Evolutionary conservation across 2,888 invertebrate species (phyloP).

Genomic region (Globia sparganii): DNA sequence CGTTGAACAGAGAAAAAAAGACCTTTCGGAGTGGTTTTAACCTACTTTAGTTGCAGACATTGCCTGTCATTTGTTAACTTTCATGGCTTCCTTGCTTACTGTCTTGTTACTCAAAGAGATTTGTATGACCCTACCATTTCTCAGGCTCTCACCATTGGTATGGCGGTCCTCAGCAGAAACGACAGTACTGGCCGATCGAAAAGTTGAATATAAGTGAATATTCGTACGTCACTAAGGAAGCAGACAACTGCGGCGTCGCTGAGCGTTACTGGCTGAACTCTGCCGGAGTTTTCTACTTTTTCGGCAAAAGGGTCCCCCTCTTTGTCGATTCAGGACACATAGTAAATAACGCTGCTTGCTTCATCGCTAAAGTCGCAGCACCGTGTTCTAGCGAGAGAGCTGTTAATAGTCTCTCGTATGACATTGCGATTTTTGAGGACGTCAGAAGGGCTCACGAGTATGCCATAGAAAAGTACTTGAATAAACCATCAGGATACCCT

Average conservation of each 20-base stretch:
- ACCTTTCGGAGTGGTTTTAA: neutral
- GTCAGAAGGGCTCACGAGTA: constrained; percentile 91
- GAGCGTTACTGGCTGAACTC: constrained; percentile 93
- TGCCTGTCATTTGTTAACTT: neutral
- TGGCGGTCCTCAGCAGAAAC: constrained; percentile 91
- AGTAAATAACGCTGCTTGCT: constrained; percentile 85
- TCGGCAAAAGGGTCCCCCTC: constrained; percentile 91
- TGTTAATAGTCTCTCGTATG: constrained; percentile 88
- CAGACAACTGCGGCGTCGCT: constrained; percentile 89
- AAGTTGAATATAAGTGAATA: constrained; percentile 86
- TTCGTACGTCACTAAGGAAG: constrained; percentile 90
- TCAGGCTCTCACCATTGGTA: constrained; percentile 90
- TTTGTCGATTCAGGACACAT: constrained; percentile 92
- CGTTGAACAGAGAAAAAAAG: neutral
- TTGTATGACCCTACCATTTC: neutral
- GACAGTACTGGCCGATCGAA: constrained; percentile 92
- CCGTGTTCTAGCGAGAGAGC: constrained; percentile 85
- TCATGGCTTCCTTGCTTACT: neutral
- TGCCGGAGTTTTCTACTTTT: constrained; percentile 91
- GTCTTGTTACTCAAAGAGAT: neutral
- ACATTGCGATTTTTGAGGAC: constrained; percentile 90
- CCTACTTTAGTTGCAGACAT: neutral
- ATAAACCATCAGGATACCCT: constrained; percentile 90
- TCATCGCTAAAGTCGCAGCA: constrained; percentile 85
- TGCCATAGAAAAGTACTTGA: constrained; percentile 90